Percentiles rank a stretch among this genome's conserved stretches.
Conservation (phyloP, 2,797 vertebrate species). For the Gallinago nigripennis region DNA sequence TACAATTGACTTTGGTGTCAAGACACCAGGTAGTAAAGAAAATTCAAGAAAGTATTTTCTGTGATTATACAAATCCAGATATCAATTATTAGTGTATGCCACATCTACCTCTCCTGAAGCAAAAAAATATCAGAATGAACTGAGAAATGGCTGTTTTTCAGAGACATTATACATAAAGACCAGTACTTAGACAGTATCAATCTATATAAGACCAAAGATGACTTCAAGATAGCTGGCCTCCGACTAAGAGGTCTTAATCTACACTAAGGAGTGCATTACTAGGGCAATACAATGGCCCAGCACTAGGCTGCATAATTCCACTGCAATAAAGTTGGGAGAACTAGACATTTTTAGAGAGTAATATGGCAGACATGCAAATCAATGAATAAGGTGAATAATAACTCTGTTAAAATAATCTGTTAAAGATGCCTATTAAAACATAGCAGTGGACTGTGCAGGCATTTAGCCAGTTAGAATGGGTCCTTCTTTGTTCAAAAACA, state of each 20-base stretch:
- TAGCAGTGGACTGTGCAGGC: background rate
- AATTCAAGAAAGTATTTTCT: background rate
- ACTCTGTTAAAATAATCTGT: background rate
- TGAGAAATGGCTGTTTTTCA: background rate
- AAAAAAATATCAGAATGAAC: background rate
- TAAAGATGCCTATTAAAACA: background rate
- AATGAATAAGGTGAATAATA: background rate
- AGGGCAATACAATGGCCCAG: background rate
- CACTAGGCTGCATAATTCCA: background rate
- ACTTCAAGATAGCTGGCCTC: background rate
- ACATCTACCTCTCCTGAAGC: background rate
- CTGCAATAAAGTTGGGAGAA: background rate
- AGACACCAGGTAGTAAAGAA: background rate
- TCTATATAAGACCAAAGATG: background rate
- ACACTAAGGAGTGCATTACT: background rate
- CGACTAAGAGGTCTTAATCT: background rate
- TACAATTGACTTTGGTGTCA: background rate
- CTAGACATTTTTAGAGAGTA: background rate
- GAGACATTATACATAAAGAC: background rate
- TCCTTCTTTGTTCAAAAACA: background rate
- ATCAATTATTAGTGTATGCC: background rate
- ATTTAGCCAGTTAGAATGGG: background rate
- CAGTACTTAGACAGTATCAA: background rate
- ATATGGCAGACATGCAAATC: background rate
- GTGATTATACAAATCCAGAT: background rate